Evolutionary conservation across 2,888 invertebrate species (phyloP).

Genomic region (Argyresthia goedartella): DNA sequence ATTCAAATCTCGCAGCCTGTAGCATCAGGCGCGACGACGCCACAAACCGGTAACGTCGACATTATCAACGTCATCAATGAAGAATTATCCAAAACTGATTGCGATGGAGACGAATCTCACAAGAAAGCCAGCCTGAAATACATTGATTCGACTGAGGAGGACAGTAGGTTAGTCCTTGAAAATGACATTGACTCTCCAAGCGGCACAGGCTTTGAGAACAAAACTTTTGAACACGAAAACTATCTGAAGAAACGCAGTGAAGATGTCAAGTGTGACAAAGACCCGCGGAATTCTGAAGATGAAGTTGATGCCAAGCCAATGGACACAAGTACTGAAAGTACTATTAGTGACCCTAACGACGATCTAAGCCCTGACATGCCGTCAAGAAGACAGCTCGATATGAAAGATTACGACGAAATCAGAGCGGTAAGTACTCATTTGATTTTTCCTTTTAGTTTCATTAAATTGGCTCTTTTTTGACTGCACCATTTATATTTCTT

Average conservation of each 20-base stretch:
- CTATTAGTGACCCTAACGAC: constrained; percentile 50
- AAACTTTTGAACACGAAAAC: constrained; percentile 62
- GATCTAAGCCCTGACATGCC: constrained; percentile 54
- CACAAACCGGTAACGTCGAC: constrained; percentile 29
- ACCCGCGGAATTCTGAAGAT: constrained; percentile 19
- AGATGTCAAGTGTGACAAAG: constrained; percentile 38
- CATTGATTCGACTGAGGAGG: constrained; percentile 49
- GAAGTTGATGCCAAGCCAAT: constrained; percentile 49
- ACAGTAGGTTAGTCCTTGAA: constrained; percentile 35
- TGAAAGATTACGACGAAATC: constrained; percentile 45
- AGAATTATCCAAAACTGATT: constrained; percentile 23
- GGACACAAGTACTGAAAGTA: constrained; percentile 56
- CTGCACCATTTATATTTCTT: not conserved
- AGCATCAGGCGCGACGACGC: constrained; percentile 48
- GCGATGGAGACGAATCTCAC: constrained; percentile 21
- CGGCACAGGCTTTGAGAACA: constrained; percentile 60
- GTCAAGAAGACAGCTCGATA: constrained; percentile 41
- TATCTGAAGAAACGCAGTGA: constrained; percentile 55
- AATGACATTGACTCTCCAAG: constrained; percentile 60
- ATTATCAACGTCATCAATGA: constrained; percentile 29
- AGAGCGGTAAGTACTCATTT: constrained; percentile 44
- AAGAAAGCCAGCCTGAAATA: constrained; percentile 41
- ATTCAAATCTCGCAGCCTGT: constrained; percentile 68
- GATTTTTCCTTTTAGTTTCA: too few relatives aligned
- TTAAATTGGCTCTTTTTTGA: not conserved